phyloP scores from a whole-genome alignment of 1,140 invertebrate genomes.

The Drosophila kepulauana region DNA sequence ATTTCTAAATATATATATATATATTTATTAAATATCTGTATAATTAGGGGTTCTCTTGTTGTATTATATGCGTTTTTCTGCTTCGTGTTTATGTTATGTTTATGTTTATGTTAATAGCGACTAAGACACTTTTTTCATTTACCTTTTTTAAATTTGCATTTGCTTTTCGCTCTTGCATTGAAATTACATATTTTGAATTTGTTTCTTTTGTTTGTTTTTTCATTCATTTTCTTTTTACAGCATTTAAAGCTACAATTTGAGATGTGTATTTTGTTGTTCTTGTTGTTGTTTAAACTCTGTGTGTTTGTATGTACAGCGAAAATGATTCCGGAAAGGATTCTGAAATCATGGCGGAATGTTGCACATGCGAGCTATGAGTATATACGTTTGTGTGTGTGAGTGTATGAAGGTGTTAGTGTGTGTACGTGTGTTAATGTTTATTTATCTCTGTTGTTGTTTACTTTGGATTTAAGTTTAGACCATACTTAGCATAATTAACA shows the following conservation, averaged over 20 bases:
- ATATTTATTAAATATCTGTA: slow-evolving; percentile 26
- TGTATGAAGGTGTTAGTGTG: slow-evolving; percentile 4
- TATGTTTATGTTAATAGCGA: slow-evolving; percentile 63
- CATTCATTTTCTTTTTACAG: slow-evolving; percentile 57
- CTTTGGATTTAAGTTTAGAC: slow-evolving; percentile 53
- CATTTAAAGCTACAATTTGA: slow-evolving; percentile 78
- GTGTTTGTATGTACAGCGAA: slow-evolving; percentile 63
- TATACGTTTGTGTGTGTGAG: slow-evolving; percentile 18
- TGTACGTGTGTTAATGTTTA: background rate
- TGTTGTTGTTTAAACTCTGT: slow-evolving; percentile 31
- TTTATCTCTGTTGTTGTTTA: slow-evolving; percentile 47
- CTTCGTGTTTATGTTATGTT: slow-evolving; percentile 35
- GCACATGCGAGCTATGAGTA: slow-evolving; percentile 58
- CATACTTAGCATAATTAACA: slow-evolving; percentile 74
- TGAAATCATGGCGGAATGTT: slow-evolving; percentile 72
- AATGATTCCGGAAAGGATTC: slow-evolving; percentile 21
- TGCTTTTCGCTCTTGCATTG: slow-evolving; percentile 44
- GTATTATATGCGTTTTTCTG: slow-evolving; percentile 37
- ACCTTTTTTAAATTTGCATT: slow-evolving; percentile 65
- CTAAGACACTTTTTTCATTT: slow-evolving; percentile 77
- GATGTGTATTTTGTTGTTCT: slow-evolving; percentile 53
- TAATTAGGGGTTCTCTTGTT: slow-evolving; percentile 63
- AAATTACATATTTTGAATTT: slow-evolving; percentile 41
- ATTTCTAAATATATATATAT: slow-evolving; percentile 39
- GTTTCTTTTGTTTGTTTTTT: slow-evolving; percentile 27